These are phyloP conservation scores for Epiblema foenella DNA, from an alignment of 2,888 invertebrate species.

Conservation along the genomic window DNA sequence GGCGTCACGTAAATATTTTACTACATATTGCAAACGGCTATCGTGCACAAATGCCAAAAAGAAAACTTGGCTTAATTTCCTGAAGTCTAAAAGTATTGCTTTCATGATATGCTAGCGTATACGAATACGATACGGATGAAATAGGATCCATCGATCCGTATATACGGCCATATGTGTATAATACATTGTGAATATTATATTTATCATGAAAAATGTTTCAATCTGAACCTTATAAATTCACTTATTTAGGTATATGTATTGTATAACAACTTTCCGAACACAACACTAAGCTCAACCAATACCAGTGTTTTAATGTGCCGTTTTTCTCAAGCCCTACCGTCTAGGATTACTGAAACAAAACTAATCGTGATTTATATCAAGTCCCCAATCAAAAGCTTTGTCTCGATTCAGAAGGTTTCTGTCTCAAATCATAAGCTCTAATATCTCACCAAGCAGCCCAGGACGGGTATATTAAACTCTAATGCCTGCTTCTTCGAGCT, in stretches of 20 bases:
- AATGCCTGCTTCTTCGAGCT: constrained; percentile 21
- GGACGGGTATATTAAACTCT: constrained; percentile 24
- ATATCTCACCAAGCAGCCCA: constrained; percentile 10
- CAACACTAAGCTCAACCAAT: background rate
- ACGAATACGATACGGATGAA: too few species aligned
- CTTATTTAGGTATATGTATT: too few species aligned
- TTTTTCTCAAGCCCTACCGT: background rate
- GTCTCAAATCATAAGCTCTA: constrained; percentile 21
- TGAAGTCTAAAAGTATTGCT: background rate
- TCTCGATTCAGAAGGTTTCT: background rate
- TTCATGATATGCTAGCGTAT: background rate
- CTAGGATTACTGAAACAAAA: background rate
- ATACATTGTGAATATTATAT: too few species aligned
- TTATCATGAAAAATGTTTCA: too few species aligned
- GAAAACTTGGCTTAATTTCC: background rate
- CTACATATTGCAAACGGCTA: constrained; percentile 11
- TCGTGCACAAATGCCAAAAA: background rate
- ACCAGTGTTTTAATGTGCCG: background rate
- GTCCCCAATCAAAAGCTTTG: background rate
- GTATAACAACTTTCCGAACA: too few species aligned
- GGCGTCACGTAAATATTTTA: constrained; percentile 25
- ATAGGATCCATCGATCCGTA: too few species aligned
- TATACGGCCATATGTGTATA: too few species aligned
- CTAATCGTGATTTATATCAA: background rate
- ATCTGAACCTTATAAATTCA: too few species aligned